Base-by-base conservation (phyloP, 2,888 invertebrate species). In the Choreutis nemorana region DNA sequence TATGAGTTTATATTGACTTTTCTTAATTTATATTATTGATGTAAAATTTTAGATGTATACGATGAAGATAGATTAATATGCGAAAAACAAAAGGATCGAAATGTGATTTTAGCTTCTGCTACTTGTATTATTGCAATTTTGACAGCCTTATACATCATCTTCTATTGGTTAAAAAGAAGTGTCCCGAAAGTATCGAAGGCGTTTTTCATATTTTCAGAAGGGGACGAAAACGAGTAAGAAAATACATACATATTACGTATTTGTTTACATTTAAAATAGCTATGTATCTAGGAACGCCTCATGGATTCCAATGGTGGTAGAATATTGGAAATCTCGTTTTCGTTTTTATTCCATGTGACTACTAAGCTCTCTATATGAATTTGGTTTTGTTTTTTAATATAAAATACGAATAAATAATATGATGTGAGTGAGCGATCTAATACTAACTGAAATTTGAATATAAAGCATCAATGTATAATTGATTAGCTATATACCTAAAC, bases 81-180 rank as follows among this genome's bases (percentile, higher is more conserved):
- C 26, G 67, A 65, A 2, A 48, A 35, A 5, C 38, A 44, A n/a
- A n/a, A n/a, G n/a, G n/a, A n/a, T n/a, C n/a, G n/a, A n/a, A 64
- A 59, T 38, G 63, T 75, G n/a, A 59, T 47, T 14, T 45, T 75
- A 8, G 70, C 71, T 1, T 65, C 72, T 1, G 39, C 65, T 36
- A 63, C 66, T 0, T 64, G 70, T 31, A 39, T 75, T 3, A 60
- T 59, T 0, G 51, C 70, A 1, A 35, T 77, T 3, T 46, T 71
- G 4, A 71, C 71, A 0, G 3, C 56, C 13, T 35, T 68, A 1
- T 78, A 67, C 42, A 55, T 54, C 1, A 47, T 68, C 2, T 59
- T 70, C 33, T 75, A 77, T 41, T 78, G 77, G 77, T 52, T 77
- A 6, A 58, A 55, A 34, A 52, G 70, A 40, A 77, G 72, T 36